Evolutionary conservation across 2,797 vertebrate species (phyloP).

Genomic region (Trachops cirrhosus): DNA sequence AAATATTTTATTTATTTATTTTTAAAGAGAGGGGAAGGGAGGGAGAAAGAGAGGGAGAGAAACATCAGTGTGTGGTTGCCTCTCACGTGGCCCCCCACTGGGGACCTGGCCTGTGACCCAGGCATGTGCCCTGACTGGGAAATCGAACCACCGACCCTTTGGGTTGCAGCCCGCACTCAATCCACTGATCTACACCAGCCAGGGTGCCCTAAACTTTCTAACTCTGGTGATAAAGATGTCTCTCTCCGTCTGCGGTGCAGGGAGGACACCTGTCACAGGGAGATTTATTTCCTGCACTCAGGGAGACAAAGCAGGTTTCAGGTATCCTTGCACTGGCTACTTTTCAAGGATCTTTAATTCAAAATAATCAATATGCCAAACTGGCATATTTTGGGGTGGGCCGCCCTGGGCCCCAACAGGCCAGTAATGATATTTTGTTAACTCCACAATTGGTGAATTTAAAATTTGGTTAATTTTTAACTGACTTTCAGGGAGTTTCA

Average conservation of each 20-base stretch:
- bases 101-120: too few species aligned
- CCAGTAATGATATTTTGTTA: conserved; percentile 75
- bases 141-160: too few species aligned
- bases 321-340: background rate
- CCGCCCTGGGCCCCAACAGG: background rate
- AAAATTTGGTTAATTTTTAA: conserved; percentile 65
- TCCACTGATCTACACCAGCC: too few species aligned
- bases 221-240: background rate
- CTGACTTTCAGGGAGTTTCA: conserved; percentile 69
- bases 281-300: background rate
- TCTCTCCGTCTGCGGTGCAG: background rate
- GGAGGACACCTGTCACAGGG: background rate
- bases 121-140: too few species aligned
- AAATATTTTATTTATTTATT: too few species aligned
- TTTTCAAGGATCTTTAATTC: background rate
- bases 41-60: too few species aligned
- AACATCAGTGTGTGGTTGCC: too few species aligned
- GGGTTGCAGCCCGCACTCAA: too few species aligned
- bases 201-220: background rate
- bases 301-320: background rate
- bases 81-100: too few species aligned
- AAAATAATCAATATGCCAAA: background rate
- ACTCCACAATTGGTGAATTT: conserved; percentile 68
- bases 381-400: background rate
- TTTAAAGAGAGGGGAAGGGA: too few species aligned